Base-by-base conservation (phyloP, 2,797 vertebrate species). In the Argyrosomus regius region DNA sequence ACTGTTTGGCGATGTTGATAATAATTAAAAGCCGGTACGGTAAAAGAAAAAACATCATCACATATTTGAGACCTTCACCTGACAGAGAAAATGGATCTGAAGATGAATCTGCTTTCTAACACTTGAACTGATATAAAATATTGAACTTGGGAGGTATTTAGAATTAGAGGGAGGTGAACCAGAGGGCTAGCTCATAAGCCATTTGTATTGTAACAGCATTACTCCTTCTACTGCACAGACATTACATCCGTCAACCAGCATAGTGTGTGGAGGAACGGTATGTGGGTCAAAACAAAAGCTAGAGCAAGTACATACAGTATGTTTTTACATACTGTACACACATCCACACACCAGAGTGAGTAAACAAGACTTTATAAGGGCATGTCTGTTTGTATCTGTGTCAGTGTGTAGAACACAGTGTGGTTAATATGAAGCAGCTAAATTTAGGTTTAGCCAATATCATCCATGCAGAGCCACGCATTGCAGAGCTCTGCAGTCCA, bases 201-300 rank as follows among this genome's bases (percentile, higher is more conserved):
- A 57, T 75, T 63, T 72, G 39, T 41, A 17, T 22, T 8, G 18
- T 72, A 72, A 75, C 13, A 70, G 20, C 43, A 11, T 72, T 77
- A 74, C 18, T 71, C 70, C 20, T 80, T 43, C 49, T 54, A 16
- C 17, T 48, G 61, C 68, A 3, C 5, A n/a, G 43, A 70, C 54
- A 70, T 41, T 28, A 50, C 49, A 65, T 74, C 10, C 26, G 20
- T 71, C 50, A 12, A 50, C 14, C 52, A 72, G 31, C 41, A 53
- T 5, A 35, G 8, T 3, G 45, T 54, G 26, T 16, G 4, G 8
- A 77, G 53, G 53, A 31, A 35, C 10, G 2, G 28, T 41, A 31
- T 12, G 31, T 59, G 35, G 43, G 31, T 65, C 16, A 77, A 73
- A 77, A 73, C 41, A 69, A 62, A 65, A 20, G 13, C 45, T 60